Percentiles rank a stretch among this genome's conserved stretches.
These are phyloP conservation scores for Channa striata DNA, from an alignment of 2,797 vertebrate genomes.

Conservation along the genomic window DNA sequence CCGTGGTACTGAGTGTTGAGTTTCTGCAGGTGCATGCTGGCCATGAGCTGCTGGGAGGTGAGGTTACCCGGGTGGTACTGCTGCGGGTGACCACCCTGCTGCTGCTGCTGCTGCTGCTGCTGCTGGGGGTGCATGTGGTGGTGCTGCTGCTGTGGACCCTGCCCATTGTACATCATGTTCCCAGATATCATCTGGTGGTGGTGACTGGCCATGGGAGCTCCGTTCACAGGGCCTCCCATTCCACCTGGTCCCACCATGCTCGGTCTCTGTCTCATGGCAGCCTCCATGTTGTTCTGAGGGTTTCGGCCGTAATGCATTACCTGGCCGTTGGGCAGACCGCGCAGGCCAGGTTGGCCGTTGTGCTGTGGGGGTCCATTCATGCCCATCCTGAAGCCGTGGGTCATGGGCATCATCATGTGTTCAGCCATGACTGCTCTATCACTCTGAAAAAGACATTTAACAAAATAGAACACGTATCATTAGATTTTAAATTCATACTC, in stretches of 20 bases:
- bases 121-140: constrained; percentile 79
- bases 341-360: constrained; percentile 80
- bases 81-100: constrained; percentile 79
- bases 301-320: constrained; percentile 87
- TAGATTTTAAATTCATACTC: not conserved
- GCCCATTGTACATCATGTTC: constrained; percentile 86
- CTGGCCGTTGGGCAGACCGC: constrained; percentile 77
- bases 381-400: constrained; percentile 91
- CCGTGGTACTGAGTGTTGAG: constrained; percentile 93
- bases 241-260: constrained; percentile 77
- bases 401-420: constrained; percentile 95
- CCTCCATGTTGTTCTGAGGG: constrained; percentile 84
- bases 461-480: not conserved
- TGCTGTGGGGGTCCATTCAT: constrained; percentile 86
- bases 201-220: constrained; percentile 83
- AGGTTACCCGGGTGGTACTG: constrained; percentile 82
- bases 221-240: constrained; percentile 76
- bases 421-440: constrained; percentile 88
- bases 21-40: constrained; percentile 95
- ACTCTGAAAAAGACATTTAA: constrained; percentile 42
- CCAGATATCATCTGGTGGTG: constrained; percentile 86
- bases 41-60: constrained; percentile 89
- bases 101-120: constrained; percentile 68
- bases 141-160: constrained; percentile 73
- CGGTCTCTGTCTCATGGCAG: constrained; percentile 83